Evolutionary conservation across 2,888 invertebrate genomes (phyloP).

Genomic region (Ochropleura leucogaster): DNA sequence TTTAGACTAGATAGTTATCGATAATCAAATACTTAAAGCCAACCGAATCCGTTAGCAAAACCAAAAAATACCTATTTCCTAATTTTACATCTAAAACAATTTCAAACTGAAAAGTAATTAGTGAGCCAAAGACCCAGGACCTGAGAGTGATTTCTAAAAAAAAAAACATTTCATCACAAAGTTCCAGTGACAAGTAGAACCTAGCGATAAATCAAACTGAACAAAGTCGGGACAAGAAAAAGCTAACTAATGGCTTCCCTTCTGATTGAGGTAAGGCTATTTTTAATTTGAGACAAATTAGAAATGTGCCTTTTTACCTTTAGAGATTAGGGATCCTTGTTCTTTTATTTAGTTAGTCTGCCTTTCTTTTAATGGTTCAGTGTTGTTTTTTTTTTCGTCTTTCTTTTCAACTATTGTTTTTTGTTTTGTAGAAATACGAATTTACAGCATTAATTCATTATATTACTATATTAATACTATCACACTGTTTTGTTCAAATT

Average conservation of each 20-base stretch:
- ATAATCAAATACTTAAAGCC: no score
- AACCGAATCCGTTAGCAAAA: background rate
- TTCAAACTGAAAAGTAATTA: conserved; percentile 46
- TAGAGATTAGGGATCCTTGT: background rate
- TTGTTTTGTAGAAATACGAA: background rate
- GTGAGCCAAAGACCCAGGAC: conserved; percentile 27
- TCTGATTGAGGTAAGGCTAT: conserved; percentile 62
- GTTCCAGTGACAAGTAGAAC: conserved; percentile 44
- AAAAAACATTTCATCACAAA: conserved; percentile 49
- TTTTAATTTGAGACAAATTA: conserved; percentile 57
- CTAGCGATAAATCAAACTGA: conserved; percentile 63
- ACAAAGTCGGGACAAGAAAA: conserved; percentile 61
- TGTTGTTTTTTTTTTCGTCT: no score
- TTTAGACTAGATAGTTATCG: no score
- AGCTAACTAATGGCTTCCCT: conserved; percentile 59
- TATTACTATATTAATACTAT: no score
- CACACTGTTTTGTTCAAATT: no score
- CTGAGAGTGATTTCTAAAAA: conserved; percentile 56
- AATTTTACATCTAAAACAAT: conserved; percentile 15
- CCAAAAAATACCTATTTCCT: background rate
- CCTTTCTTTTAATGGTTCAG: background rate
- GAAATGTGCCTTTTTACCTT: conserved; percentile 22
- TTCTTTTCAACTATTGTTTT: background rate
- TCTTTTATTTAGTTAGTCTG: background rate
- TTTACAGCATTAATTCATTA: background rate